A percentile compares a stretch with the other conserved stretches of the same genome.
Evolutionary conservation across 2,797 vertebrate genomes (phyloP).

Genomic region (Pipistrellus nathusii): DNA sequence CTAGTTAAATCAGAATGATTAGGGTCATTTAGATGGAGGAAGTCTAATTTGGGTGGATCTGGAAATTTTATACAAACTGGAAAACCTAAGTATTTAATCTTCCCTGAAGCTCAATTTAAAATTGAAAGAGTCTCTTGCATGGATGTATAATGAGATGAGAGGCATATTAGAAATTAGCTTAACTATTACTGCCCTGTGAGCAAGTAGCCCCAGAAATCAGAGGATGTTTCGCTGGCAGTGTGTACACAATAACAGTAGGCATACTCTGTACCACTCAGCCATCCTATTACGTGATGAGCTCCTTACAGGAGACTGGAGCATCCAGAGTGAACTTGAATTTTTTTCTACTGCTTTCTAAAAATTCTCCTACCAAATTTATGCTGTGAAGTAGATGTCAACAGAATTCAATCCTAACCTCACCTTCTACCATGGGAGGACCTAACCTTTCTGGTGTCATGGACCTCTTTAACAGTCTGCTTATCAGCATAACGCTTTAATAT

Average conservation of each 20-base stretch:
- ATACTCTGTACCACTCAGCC: neutral
- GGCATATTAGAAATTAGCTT: conserved; percentile 80
- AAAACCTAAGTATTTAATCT: conserved; percentile 83
- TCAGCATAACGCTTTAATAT: conserved; percentile 40
- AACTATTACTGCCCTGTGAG: conserved; percentile 65
- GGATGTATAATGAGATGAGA: conserved; percentile 76
- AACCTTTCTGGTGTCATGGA: neutral
- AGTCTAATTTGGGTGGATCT: conserved; percentile 82
- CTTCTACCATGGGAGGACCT: neutral
- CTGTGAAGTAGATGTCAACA: neutral
- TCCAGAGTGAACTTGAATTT: neutral
- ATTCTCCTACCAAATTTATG: neutral
- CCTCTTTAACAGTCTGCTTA: neutral
- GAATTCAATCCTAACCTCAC: conserved; percentile 8
- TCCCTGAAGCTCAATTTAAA: conserved; percentile 81
- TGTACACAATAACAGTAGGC: conserved; percentile 54
- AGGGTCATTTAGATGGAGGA: conserved; percentile 82
- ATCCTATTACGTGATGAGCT: conserved; percentile 3
- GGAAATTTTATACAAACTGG: conserved; percentile 82
- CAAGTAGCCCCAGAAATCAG: conserved; percentile 54
- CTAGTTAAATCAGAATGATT: conserved; percentile 84
- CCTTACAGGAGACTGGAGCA: conserved; percentile 12
- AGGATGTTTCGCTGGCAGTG: conserved; percentile 34
- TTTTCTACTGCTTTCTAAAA: conserved; percentile 38
- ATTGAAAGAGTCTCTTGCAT: conserved; percentile 77